Base-by-base conservation (phyloP, 1,140 invertebrate genomes). In the Melitaea cinxia region DNA sequence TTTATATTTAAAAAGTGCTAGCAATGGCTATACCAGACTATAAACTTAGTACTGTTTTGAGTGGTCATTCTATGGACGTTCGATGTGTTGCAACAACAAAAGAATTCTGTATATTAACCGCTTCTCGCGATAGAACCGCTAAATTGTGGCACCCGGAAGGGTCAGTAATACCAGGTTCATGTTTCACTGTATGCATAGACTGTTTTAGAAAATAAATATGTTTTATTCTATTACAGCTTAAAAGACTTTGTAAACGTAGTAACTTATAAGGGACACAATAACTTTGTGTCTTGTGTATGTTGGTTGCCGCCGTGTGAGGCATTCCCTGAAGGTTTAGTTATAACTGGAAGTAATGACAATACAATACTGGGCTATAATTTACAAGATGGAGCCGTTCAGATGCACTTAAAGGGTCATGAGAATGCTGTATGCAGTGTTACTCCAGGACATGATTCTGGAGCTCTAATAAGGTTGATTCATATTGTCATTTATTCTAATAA, bases 311-410 rank as follows among this genome's bases (percentile, higher is more conserved):
- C 95, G 3, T 94, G 93, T 65, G 84, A 93, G 64, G 89, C 92
- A 15, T 94, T 93, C 85, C 95, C 95, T 4, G 92, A 95, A 26
- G 97, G 97, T 15, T 82, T 97, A 1, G 95, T 98, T 72, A 88
- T 97, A 1, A 98, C 97, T 24, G 97, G 97, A 7, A 96, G 97
- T 72, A 96, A 98, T 90, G 97, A 99, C 84, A 94, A 94, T 52
- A 93, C 93, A 0, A 97, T 99, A 73, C 93, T 95, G 68, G 93
- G 96, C 10, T 98, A 96, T 83, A 92, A 93, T 58, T 82, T 93
- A 7, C 92, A 93, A 33, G 91, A 93, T 50, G 89, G 86, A 39
- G 91, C 94, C 47, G 94, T 95, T 1, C 85, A 94, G 47, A 77
- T 94, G 5, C 94, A 93, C 35, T 91, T 98, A 4, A 93, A 94